Percentiles rank a stretch among this genome's conserved stretches.
Conservation (phyloP, 2,888 invertebrate genomes). For the Agrotis segetum region DNA sequence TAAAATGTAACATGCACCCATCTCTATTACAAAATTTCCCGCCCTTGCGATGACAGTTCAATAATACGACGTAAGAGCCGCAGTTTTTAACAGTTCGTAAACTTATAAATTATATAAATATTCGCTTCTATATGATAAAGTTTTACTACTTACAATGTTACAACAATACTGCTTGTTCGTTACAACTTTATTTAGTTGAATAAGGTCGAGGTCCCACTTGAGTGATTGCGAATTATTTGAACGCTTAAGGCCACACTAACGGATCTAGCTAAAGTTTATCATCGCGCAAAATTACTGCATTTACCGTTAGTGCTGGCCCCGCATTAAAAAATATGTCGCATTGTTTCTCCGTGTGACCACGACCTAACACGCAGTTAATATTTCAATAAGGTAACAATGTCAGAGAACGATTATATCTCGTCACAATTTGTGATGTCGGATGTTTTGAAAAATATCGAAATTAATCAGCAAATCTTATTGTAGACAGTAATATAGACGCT, state of each 20-base stretch:
- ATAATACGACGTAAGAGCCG: conserved; percentile 25
- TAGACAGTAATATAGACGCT: conserved; percentile 18
- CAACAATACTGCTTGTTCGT: conserved; percentile 70
- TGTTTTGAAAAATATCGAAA: conserved; percentile 44
- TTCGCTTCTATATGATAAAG: conserved; percentile 64
- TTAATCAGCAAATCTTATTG: conserved; percentile 25
- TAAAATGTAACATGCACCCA: conserved; percentile 52
- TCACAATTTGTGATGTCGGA: conserved; percentile 41
- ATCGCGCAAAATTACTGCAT: too few relatives aligned
- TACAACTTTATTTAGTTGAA: conserved; percentile 42
- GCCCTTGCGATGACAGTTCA: conserved; percentile 32
- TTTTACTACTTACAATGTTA: conserved; percentile 71
- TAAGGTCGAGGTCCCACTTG: conserved; percentile 2
- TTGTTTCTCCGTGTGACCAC: conserved; percentile 4
- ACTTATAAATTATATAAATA: conserved; percentile 82
- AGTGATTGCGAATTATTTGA: neutral
- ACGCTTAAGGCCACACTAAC: neutral
- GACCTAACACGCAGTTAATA: conserved; percentile 52
- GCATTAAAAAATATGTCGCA: too few relatives aligned
- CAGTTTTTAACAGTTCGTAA: conserved; percentile 80
- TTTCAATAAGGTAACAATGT: conserved; percentile 63
- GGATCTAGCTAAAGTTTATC: too few relatives aligned
- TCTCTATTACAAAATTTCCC: conserved; percentile 46
- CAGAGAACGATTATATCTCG: conserved; percentile 22
- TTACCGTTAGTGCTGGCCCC: too few relatives aligned